Base-by-base conservation (phyloP, 1,140 invertebrate genomes). In the Macrostomum lignano region DNA sequence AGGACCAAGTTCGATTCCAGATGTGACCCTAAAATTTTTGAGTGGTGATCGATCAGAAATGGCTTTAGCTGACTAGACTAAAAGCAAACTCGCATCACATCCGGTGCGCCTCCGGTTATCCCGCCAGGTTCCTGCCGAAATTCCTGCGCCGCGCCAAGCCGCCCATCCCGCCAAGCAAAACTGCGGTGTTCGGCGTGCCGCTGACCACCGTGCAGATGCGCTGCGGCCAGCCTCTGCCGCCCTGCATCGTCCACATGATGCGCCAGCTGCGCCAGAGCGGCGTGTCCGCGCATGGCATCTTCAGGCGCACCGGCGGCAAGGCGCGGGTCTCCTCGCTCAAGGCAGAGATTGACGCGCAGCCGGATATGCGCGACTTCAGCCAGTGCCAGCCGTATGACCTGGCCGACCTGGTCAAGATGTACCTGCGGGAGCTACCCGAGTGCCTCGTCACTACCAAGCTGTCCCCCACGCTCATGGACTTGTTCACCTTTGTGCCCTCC, bases 341-440 rank as follows among this genome's bases (percentile, higher is more conserved):
- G 25, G 65, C 68, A 20, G 56, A 71, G 40, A 67, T 75, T 28
- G 78, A 84, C 45, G 67, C 17, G 13, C 17, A 44, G 46, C 22
- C 42, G 51, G 52, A 55, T 31, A 30, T 38, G n/a, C 43, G 49
- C 49, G 57, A 47, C 40, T 75, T 73, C 46, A 71, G 74, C 21
- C 69, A 69, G 1, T 67, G 75, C 31, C 75, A 82, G 46, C 72
- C 76, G 0, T 86, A 78, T 49, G 82, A 91, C 52, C 75, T 91
- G 1, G 82, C 82, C 3, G 82, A 91, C 52, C 68, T 88, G 58
- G 67, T 88, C 6, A 91, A 91, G 48, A 77, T 81, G 46, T 93
- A 84, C 59, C 86, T 91, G 55, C 64, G 82, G 25, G 81, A 91
- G 48, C 58, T 93, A 10, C 81, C 81, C 2, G 79, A 86, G 49